Conservation (phyloP, 2,113 vertebrate species). For the Catharus minimus region DNA sequence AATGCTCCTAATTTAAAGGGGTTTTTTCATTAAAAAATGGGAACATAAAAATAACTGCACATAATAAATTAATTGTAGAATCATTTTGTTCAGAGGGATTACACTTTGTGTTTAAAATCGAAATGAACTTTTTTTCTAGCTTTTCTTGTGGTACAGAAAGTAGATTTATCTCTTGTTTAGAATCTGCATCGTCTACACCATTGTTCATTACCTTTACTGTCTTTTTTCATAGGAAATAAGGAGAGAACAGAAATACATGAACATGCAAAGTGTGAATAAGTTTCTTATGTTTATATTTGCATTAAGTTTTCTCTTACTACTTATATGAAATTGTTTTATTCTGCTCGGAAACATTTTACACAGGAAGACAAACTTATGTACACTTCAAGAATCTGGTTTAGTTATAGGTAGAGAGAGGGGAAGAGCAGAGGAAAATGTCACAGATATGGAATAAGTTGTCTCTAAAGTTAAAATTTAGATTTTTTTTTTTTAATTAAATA, state of each 20-base stretch:
- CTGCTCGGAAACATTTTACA: background rate
- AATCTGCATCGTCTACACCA: background rate
- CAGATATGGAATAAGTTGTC: background rate
- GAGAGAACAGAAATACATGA: background rate
- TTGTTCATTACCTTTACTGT: background rate
- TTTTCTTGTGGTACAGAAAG: background rate
- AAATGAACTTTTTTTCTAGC: background rate
- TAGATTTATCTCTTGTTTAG: background rate
- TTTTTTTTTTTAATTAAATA: background rate
- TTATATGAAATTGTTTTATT: background rate
- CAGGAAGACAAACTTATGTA: background rate
- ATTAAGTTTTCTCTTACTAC: background rate
- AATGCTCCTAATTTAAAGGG: background rate
- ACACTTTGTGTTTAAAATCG: background rate
- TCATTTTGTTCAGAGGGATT: background rate
- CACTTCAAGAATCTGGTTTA: background rate
- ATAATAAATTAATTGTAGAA: background rate
- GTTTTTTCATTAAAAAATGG: background rate
- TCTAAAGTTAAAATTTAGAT: background rate
- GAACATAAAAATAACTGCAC: background rate
- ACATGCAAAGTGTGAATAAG: background rate
- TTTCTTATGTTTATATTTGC: background rate
- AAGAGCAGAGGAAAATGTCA: background rate
- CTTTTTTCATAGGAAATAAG: background rate
- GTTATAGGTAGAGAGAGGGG: background rate